Percentiles rank a stretch among this genome's conserved stretches.
These are phyloP conservation scores for Apodemia mormo DNA, from an alignment of 2,888 invertebrate genomes.

Conservation along the genomic window DNA sequence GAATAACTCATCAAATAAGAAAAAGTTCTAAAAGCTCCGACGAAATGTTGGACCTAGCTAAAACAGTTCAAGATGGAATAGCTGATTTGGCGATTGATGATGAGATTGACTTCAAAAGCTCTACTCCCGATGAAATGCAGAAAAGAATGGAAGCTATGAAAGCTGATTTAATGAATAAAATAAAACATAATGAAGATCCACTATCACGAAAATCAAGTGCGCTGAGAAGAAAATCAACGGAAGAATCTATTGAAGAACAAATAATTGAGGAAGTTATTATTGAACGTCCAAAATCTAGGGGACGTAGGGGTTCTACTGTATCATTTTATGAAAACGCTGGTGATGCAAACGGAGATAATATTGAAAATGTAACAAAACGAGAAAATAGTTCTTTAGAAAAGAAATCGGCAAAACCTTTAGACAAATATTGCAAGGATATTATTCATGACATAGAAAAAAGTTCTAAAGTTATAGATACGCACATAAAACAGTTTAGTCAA, in stretches of 20 bases:
- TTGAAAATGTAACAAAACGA: constrained; percentile 43
- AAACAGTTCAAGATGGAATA: constrained; percentile 81
- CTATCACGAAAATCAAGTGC: constrained; percentile 58
- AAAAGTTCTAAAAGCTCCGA: constrained; percentile 63
- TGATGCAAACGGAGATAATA: constrained; percentile 45
- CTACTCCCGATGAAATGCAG: constrained; percentile 56
- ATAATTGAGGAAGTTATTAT: constrained; percentile 46
- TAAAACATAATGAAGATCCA: constrained; percentile 60
- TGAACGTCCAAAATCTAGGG: constrained; percentile 67
- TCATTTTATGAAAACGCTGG: constrained; percentile 58
- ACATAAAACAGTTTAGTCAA: constrained; percentile 71
- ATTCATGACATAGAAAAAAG: constrained; percentile 72
- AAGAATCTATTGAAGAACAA: constrained; percentile 67
- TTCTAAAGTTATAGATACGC: constrained; percentile 72
- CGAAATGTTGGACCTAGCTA: constrained; percentile 75
- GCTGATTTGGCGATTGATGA: constrained; percentile 71
- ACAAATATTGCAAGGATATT: constrained; percentile 71
- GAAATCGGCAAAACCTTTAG: constrained; percentile 58
- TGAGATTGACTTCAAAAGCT: constrained; percentile 48
- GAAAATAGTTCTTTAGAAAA: constrained; percentile 52
- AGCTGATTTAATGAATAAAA: constrained; percentile 63
- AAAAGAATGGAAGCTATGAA: constrained; percentile 68
- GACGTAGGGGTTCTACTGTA: constrained; percentile 59
- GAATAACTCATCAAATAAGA: constrained; percentile 57
- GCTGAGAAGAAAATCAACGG: constrained; percentile 57